Base-by-base conservation (phyloP, 92 coral and sea anemone genomes). In the Epizoanthus illoricatus region DNA sequence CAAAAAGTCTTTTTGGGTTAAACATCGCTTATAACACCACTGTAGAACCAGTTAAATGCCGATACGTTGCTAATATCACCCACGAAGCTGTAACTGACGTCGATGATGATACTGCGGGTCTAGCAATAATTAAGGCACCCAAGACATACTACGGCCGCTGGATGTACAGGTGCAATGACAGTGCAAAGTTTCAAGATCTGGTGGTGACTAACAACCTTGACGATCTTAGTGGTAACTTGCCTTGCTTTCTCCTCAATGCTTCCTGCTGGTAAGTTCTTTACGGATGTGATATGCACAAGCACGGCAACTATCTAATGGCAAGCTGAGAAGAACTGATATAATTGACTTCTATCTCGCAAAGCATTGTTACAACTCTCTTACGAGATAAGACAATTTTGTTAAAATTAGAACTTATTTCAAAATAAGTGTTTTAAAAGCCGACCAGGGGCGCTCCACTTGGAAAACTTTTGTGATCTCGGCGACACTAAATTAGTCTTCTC, bases 231-330 rank as follows among this genome's bases (percentile, higher is more conserved):
- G 55, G 55, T 5, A 20, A 43, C 5, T 15, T 63, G 5, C 0
- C 19, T 11, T 78, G 82, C 69, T 61, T 40, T 4, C 55, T 76
- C 43, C 68, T 76, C 58, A 62, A 60, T 5, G 71, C 81, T 4
- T 40, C 47, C 13, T 76, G 81, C 69, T 76, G 81, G 81, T 76
- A 42, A 61, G 81, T n/a, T 62, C 2, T 10, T 24, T 7, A 28
- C n/a, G 13, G 4, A 0, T 41, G 0, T 17, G 3, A 23, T 68
- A 68, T 3, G 5, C 16, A 20, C 16, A 12, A 54, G 2, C 36
- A 28, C 36, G 36, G 28, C 8, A 71, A 16, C 11, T n/a, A 41
- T 43, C 33, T 33, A 17, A 23, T 3, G 20, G 13, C 0, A 5
- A 43, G 17, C 4, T 3, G 9, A 68, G 73, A 21, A 33, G 18